phyloP scores from a whole-genome alignment of 2,797 vertebrate genomes.

The Spinibarbus caldwelli region DNA sequence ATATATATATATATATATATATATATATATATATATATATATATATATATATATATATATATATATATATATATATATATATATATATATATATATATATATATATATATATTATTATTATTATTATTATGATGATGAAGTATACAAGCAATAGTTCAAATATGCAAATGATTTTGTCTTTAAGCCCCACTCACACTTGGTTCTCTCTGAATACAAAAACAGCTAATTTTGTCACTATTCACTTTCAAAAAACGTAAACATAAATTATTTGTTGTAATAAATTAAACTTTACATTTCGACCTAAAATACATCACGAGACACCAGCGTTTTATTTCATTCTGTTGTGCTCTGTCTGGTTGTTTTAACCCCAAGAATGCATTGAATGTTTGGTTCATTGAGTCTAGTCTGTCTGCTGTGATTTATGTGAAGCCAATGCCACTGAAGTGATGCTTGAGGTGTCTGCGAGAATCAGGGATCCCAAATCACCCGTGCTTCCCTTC shows the following conservation, averaged over 20 bases:
- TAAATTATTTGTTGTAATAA: not conserved
- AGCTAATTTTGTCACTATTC: not conserved
- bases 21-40: not conserved
- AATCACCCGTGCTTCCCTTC: constrained; percentile 21
- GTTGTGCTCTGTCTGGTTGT: not conserved
- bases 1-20: not conserved
- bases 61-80: not conserved
- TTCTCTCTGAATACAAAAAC: not conserved
- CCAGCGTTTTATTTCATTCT: not conserved
- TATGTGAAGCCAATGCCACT: constrained; percentile 2
- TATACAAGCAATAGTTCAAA: not conserved
- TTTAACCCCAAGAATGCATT: not conserved
- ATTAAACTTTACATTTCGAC: not conserved
- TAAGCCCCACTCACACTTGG: not conserved
- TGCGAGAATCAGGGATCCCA: not conserved
- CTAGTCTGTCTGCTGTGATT: constrained; percentile 11
- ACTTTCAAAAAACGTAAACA: not conserved
- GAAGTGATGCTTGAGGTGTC: constrained; percentile 22
- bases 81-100: not conserved
- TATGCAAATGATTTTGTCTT: not conserved
- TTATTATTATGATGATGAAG: no score
- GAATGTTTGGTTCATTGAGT: not conserved
- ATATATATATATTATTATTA: not conserved
- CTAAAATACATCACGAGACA: not conserved
- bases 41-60: not conserved